Conservation (phyloP, 37 sponge, comb jelly and placozoan genomes). For the Cliona cf. orientalis region DNA sequence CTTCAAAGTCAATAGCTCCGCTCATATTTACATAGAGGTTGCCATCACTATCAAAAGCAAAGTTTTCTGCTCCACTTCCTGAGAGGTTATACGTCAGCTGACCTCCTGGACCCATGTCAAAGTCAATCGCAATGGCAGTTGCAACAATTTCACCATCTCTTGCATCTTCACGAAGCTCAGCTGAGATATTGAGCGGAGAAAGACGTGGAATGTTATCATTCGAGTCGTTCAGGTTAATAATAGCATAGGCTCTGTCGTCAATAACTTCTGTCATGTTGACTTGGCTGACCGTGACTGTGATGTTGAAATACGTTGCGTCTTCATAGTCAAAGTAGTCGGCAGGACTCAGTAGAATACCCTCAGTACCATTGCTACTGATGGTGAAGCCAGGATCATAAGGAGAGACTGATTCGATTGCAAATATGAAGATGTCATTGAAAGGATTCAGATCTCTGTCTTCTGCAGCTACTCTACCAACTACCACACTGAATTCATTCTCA, state of each 20-base stretch:
- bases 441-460: slow-evolving; percentile 49
- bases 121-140: slow-evolving; percentile 60
- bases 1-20: slow-evolving; percentile 38
- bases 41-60: slow-evolving; percentile 56
- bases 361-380: slow-evolving; percentile 16
- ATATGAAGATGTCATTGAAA: slow-evolving; percentile 56
- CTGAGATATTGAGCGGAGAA: slow-evolving; percentile 49
- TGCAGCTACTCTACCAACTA: slow-evolving; percentile 30
- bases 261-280: slow-evolving; percentile 47
- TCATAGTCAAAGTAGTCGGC: slow-evolving; percentile 71
- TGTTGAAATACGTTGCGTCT: slow-evolving; percentile 22
- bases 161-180: slow-evolving; percentile 26
- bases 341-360: slow-evolving; percentile 49
- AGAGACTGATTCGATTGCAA: slow-evolving; percentile 30
- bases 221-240: slow-evolving; percentile 33
- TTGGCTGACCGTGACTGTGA: slow-evolving; percentile 59
- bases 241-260: slow-evolving; percentile 33
- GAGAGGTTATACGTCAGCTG: slow-evolving; percentile 51
- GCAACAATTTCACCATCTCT: slow-evolving; percentile 21
- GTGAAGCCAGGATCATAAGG: slow-evolving; percentile 72
- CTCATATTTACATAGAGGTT: slow-evolving; percentile 12
- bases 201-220: slow-evolving; percentile 84
- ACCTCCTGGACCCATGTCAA: slow-evolving; percentile 69
- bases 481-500: slow-evolving; percentile 35
- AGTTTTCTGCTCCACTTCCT: slow-evolving; percentile 38